Evolutionary conservation across 2,797 vertebrate species (phyloP).

Genomic region (Hybognathus amarus): DNA sequence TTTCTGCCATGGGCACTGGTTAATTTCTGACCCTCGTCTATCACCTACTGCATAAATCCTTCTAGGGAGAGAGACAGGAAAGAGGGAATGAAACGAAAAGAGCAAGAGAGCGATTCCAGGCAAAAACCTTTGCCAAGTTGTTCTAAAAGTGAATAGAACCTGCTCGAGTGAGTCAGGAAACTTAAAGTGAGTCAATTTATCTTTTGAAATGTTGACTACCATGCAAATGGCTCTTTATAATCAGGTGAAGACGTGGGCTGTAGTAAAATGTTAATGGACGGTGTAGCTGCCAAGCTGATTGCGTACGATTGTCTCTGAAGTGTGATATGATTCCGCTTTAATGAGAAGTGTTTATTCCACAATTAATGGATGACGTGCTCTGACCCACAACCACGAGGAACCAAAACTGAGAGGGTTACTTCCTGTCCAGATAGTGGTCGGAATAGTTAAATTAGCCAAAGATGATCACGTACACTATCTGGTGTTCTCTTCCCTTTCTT

Average conservation of each 20-base stretch:
- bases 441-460: slow-evolving; percentile 2
- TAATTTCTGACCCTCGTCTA: slow-evolving; percentile 5
- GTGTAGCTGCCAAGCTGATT: slow-evolving; percentile 27
- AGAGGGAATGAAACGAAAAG: slow-evolving; percentile 8
- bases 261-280: slow-evolving; percentile 41
- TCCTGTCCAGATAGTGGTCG: slow-evolving; percentile 24
- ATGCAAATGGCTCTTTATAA: slow-evolving; percentile 48
- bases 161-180: slow-evolving; percentile 44
- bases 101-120: slow-evolving; percentile 20
- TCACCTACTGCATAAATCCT: slow-evolving; percentile 30
- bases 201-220: slow-evolving; percentile 42
- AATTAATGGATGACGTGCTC: slow-evolving; percentile 33
- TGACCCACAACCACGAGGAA: slow-evolving; percentile 18
- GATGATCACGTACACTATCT: neutral
- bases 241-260: slow-evolving; percentile 38
- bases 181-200: slow-evolving; percentile 17
- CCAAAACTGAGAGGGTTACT: slow-evolving; percentile 29
- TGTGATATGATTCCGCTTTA: slow-evolving; percentile 45
- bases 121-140: slow-evolving; percentile 34
- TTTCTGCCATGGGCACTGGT: neutral
- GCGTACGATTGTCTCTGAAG: slow-evolving; percentile 24
- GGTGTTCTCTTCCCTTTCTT: neutral
- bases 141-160: slow-evolving; percentile 13
- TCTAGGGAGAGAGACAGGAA: slow-evolving; percentile 13
- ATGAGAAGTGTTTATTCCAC: slow-evolving; percentile 32